Percentiles rank a stretch among this genome's conserved stretches.
These are phyloP conservation scores for Lepisosteus oculatus DNA, from an alignment of 2,113 vertebrate species.

Conservation along the genomic window DNA sequence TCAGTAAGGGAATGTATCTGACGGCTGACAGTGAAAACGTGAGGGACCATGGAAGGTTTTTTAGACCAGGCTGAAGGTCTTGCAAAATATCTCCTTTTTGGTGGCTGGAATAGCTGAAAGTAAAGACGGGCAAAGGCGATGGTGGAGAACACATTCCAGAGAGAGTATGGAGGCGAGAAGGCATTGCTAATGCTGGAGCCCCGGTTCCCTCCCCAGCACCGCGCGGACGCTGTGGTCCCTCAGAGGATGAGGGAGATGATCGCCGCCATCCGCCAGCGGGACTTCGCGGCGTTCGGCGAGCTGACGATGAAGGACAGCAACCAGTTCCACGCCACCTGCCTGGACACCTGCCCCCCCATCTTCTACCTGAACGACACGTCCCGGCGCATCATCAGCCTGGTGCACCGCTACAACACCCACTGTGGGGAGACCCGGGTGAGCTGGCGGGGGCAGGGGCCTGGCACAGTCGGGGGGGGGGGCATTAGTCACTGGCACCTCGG, in stretches of 20 bases:
- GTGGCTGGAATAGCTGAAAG: too few relatives aligned
- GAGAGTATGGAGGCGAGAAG: too few relatives aligned
- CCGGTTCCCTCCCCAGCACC: conserved; percentile 63
- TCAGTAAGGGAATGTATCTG: too few relatives aligned
- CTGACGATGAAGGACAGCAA: conserved; percentile 96
- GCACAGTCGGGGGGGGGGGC: too few relatives aligned
- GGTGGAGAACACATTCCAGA: too few relatives aligned
- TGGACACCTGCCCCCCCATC: conserved; percentile 93
- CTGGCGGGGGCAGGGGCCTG: fast-evolving
- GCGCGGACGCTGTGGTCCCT: conserved; percentile 77
- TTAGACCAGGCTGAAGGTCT: too few relatives aligned
- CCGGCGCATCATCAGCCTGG: conserved; percentile 72
- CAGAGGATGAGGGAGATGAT: conserved; percentile 77
- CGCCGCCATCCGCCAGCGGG: conserved; percentile 60
- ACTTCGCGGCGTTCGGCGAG: conserved; percentile 82
- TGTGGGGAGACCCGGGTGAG: conserved; percentile 74
- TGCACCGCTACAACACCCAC: conserved; percentile 80
- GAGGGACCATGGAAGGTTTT: too few relatives aligned
- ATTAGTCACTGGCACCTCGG: too few relatives aligned
- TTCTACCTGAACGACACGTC: conserved; percentile 87
- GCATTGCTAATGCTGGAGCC: too few relatives aligned
- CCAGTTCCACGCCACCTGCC: conserved; percentile 93
- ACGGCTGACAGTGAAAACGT: too few relatives aligned
- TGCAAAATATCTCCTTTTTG: too few relatives aligned
- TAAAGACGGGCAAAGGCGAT: too few relatives aligned